Evolutionary conservation across 2,113 vertebrate species (phyloP), one percentile per base, ranked within the genome.

Genomic region (Rhineura floridana): DNA sequence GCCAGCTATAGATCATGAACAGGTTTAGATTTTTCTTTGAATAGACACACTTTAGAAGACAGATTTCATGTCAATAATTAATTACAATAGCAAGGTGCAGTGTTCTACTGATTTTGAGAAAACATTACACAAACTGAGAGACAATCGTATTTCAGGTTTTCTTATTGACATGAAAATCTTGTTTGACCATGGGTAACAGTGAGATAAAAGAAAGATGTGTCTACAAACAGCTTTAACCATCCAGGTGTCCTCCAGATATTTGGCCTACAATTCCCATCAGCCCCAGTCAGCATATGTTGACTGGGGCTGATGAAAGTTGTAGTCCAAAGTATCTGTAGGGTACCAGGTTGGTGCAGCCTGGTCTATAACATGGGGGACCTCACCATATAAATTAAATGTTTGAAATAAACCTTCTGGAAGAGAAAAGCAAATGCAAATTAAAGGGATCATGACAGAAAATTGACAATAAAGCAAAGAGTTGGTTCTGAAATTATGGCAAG

Each of bases 51-150:
- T 91, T 17, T 46, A 90, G 84, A 93, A 95, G 91, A 87, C 0
- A 87, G n/a, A 78, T 84, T 89, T 79, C 81, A 85, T 91, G 78
- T 85, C 92, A 93, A 89, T 76, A 59, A 67, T 86, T 77, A 30
- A 62, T 78, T 88, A 88, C 15, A 84, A 91, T 88, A 87, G 42
- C 80, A 81, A 50, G 88, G 89, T 85, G 86, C 84, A 77, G 44
- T 65, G 59, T 83, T 62, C 91, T 87, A 93, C 87, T 90, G 76
- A 84, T 12, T 77, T 89, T 50, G 55, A 84, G 84, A 89, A 87
- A 65, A 39, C 4, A 63, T 70, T 0, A 0, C 23, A 84, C 48
- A 84, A 19, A 63, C 36, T 39, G 79, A 63, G 36, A 39, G 69
- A 36, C 13, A 72, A 50, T 36, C 50, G 33, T 39, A 46, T 62